Conservation (phyloP, 2,113 vertebrate species). For the Piaya cayana region DNA sequence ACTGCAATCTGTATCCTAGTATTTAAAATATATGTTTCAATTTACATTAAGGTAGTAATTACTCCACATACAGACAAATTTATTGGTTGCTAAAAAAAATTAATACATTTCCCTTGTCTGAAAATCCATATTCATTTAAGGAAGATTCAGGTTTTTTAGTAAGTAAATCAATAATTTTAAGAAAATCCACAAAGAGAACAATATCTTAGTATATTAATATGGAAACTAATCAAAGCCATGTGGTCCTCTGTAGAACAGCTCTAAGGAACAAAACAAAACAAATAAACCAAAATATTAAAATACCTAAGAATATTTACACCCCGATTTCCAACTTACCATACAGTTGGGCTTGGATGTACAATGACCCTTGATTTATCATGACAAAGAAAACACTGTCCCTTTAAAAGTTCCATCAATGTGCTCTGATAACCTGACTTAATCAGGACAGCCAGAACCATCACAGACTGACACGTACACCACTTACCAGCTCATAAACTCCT, state of each 20-base stretch:
- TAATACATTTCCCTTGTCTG: not conserved
- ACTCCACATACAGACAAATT: not conserved
- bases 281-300: not conserved
- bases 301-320: not conserved
- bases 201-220: not conserved
- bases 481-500: not conserved
- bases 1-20: not conserved
- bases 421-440: not conserved
- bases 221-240: not conserved
- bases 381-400: not conserved
- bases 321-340: not conserved
- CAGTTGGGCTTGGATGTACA: not conserved
- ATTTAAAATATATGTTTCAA: not conserved
- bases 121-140: not conserved
- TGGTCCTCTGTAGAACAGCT: not conserved
- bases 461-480: rapidly evolving
- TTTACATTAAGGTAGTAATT: not conserved
- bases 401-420: not conserved
- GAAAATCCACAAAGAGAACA: not conserved
- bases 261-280: not conserved
- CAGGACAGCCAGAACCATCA: not conserved
- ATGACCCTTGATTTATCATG: not conserved
- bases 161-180: not conserved
- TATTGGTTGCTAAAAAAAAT: not conserved
- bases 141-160: not conserved